Evolutionary conservation across 2,888 invertebrate genomes (phyloP).

Genomic region (Linnaemya tessellans): DNA sequence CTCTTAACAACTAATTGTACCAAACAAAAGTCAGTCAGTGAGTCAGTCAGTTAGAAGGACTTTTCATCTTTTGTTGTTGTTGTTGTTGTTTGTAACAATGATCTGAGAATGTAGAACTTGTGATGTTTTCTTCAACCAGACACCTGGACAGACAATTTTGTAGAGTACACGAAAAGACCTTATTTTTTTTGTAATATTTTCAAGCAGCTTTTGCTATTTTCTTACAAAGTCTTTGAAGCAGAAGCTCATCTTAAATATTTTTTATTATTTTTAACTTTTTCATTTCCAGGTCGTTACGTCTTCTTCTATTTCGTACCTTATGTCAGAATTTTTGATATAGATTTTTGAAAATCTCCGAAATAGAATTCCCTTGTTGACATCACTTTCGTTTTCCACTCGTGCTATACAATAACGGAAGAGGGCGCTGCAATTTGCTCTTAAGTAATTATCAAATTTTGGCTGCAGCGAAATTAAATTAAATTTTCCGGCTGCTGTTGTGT

Average conservation of each 20-base stretch:
- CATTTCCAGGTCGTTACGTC: background rate
- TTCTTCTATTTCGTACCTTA: background rate
- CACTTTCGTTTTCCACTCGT: too few relatives aligned
- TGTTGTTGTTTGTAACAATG: background rate
- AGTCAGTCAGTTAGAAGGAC: conserved; percentile 52
- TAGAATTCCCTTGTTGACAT: too few relatives aligned
- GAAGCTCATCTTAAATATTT: conserved; percentile 32
- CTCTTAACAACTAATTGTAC: conserved; percentile 56
- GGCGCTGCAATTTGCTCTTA: too few relatives aligned
- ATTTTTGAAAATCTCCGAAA: too few relatives aligned
- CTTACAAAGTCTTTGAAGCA: conserved; percentile 40
- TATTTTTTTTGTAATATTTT: conserved; percentile 60
- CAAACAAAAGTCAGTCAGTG: conserved; percentile 62
- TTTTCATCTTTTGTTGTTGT: background rate
- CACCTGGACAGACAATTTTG: conserved; percentile 2
- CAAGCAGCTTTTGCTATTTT: conserved; percentile 59
- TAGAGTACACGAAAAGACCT: conserved; percentile 55
- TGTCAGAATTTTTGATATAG: too few relatives aligned
- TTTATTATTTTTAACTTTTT: conserved; percentile 28
- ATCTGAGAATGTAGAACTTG: conserved; percentile 23
- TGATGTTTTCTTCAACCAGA: background rate
- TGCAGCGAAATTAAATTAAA: background rate
- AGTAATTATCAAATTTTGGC: background rate
- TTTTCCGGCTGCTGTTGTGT: background rate
- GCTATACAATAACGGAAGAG: too few relatives aligned